Base-by-base conservation (phyloP, 2,888 invertebrate genomes). In the Heliconius charithonia region DNA sequence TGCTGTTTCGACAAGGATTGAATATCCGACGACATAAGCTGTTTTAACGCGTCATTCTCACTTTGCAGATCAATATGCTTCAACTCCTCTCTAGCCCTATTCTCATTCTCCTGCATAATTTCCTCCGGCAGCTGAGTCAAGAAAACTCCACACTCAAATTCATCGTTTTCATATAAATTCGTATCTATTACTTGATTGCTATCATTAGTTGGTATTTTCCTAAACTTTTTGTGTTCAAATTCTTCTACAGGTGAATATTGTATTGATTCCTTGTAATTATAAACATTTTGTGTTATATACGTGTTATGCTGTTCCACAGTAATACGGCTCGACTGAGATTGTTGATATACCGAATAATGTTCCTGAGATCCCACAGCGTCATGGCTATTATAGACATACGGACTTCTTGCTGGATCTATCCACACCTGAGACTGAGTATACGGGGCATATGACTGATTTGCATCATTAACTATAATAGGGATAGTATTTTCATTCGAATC, bases 331-430 rank as follows among this genome's bases (percentile, higher is more conserved):
- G 87, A 82, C 59, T 84, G 85, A 0, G 85, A 84, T 70, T 90
- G 87, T 19, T 89, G 89, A 59, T 85, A 85, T 2, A 91, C 84
- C 0, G 90, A 87, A 75, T 87, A 91, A 9, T 84, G 81, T 62
- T 88, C 88, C 41, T 89, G 85, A 0, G 85, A 82, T 45, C 85
- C 86, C 0, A 84, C 80, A 3, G 85, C 82, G 13, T 90, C 87
- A 83, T 88, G 92, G 56, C 85, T 86, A 72, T 93, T 93, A 78
- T 93, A 93, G 0, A 93, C 91, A 82, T 86, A 90, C 0, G 94
- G 94, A 76, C 92, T 93, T 45, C 89, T 85, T 0, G 87, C 85
- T 0, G 93, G 93, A 69, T 94, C 93, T 59, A 93, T 93, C 93
- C 94, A 93, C 0, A 93, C 92, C 77, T 91, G 89, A 4, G 90